Evolutionary conservation across 2,113 vertebrate genomes (phyloP), one percentile per base, ranked within the genome.

Genomic region (Myotis davidii): DNA sequence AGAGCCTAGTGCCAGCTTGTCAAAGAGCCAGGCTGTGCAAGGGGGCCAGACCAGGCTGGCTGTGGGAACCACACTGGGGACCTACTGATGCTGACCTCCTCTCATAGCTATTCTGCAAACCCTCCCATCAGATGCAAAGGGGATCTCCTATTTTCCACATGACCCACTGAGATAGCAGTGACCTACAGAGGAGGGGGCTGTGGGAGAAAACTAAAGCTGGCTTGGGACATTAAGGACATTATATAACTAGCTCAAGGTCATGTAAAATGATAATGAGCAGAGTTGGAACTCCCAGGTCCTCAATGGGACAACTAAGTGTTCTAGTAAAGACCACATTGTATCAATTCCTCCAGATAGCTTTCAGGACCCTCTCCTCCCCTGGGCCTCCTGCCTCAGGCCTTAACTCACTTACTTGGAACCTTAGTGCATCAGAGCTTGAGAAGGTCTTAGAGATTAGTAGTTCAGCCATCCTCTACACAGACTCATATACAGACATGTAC

Each of bases 241-340:
- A 3, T 3, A 12, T 93, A 59, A 93, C 50, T 93, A 64, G 34
- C 34, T 86, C 20, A 32, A 79, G 70, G 91, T 94, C 96, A 61
- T 91, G 25, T 25, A 45, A 11, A 11, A 70, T 65, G 48, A 88
- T 74, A 95, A 84, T 32, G 81, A 91, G 65, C 25, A 85, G 64
- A 81, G 11, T 0, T 79, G 67, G 59, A 94, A 88, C 56, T 85
- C 14, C 17, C 23, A 65, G 32, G 11, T 74, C 93, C 48, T 87
- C 6, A 1, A 2, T 29, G 3, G 18, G 70, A 52, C 76, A 92
- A 70, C 77, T 81, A 74, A 82, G 64, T 23, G 21, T 21, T 94
- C 79, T 39, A 94, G 69, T 14, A 10, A 93, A 39, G 87, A 83
- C 14, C 45, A 65, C 6, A 74, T 23, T 45, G 12, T 94, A 54